These are phyloP conservation scores for Recurvirostra avosetta DNA, from an alignment of 2,113 vertebrate genomes.

Conservation along the genomic window DNA sequence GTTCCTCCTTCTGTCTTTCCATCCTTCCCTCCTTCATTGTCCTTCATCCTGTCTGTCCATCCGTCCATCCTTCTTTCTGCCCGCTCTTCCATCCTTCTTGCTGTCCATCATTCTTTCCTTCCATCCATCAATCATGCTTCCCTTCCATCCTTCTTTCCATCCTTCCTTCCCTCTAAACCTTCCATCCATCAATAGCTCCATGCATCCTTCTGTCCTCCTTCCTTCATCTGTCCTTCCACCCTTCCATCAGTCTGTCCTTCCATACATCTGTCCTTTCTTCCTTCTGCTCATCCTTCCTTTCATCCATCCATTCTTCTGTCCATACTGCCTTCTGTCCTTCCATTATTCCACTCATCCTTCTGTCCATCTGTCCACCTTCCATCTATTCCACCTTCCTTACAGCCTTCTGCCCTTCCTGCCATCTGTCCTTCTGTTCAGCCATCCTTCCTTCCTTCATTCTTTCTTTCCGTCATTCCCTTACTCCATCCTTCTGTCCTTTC, in stretches of 20 bases:
- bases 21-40: no score
- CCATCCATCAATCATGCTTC: not conserved
- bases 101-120: not conserved
- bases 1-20: no score
- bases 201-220: not conserved
- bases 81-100: no score
- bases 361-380: not conserved
- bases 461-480: not conserved
- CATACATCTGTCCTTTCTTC: not conserved
- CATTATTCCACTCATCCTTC: not conserved
- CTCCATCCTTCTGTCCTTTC: not conserved
- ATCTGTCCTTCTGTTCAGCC: no score
- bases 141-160: not conserved
- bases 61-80: no score
- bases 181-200: no score
- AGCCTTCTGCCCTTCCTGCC: not conserved
- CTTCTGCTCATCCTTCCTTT: not conserved
- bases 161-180: not conserved
- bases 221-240: not conserved
- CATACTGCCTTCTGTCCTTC: not conserved
- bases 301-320: not conserved
- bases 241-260: not conserved
- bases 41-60: no score
- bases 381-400: not conserved
- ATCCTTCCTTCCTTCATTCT: not conserved